Percentiles rank a stretch among this genome's conserved stretches.
Evolutionary conservation across 2,113 vertebrate genomes (phyloP).

Genomic region (Leiothrix lutea): DNA sequence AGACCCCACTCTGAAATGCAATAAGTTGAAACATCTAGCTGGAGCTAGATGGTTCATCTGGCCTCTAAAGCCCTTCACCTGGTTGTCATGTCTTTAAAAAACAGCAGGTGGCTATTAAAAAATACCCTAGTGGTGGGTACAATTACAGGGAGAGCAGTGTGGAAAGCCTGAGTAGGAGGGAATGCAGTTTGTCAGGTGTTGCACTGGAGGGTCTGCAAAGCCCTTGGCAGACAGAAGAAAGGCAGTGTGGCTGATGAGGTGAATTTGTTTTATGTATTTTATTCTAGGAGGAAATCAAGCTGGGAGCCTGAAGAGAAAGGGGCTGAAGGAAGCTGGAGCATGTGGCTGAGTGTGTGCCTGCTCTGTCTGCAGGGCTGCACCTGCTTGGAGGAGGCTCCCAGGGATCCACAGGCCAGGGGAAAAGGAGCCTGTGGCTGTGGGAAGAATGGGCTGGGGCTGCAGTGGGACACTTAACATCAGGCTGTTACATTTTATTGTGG

Average conservation of each 20-base stretch:
- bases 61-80: not conserved
- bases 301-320: not conserved
- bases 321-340: not conserved
- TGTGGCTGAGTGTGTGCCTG: not conserved
- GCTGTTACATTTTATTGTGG: not conserved
- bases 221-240: not conserved
- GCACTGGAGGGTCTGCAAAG: not conserved
- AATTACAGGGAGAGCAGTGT: not conserved
- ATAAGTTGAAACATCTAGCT: not conserved
- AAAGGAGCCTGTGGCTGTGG: not conserved
- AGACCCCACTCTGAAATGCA: not conserved
- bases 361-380: not conserved
- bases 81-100: not conserved
- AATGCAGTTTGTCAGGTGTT: not conserved
- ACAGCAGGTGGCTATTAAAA: not conserved
- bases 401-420: not conserved
- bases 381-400: not conserved
- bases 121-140: not conserved
- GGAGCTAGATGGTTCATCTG: not conserved
- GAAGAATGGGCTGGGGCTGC: not conserved
- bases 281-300: conserved; percentile 3
- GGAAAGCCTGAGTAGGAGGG: not conserved
- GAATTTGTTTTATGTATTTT: not conserved
- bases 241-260: not conserved
- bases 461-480: not conserved